These are phyloP conservation scores for Laticauda laticaudata DNA, from an alignment of 2,113 vertebrate species.

Conservation along the genomic window DNA sequence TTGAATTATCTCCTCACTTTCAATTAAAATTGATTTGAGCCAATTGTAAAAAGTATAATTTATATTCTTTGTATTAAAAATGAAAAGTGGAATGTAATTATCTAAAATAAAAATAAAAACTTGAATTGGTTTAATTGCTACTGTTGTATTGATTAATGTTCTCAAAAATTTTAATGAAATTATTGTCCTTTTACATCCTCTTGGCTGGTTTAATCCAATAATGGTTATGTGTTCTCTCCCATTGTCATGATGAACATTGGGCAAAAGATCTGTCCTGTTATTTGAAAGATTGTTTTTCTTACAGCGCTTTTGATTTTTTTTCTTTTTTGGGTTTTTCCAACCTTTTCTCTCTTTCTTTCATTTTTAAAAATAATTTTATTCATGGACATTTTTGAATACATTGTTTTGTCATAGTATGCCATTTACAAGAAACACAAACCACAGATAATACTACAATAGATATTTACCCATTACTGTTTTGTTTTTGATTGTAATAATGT, in stretches of 20 bases:
- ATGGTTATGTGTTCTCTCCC: not conserved
- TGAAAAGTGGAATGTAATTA: not conserved
- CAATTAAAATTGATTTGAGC: not conserved
- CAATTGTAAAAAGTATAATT: not conserved
- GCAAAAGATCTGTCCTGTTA: not conserved
- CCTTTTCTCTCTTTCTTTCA: too few relatives aligned
- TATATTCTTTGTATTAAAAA: not conserved
- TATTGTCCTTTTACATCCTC: not conserved
- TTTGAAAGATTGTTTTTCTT: not conserved
- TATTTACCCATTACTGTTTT: not conserved
- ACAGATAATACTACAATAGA: too few relatives aligned
- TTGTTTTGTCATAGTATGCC: too few relatives aligned
- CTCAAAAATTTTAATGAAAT: not conserved
- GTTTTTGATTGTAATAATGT: not conserved
- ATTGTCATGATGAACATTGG: not conserved
- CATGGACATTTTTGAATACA: too few relatives aligned
- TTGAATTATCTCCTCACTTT: not conserved
- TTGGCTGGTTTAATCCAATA: not conserved
- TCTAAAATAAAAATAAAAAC: not conserved
- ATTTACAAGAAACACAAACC: too few relatives aligned
- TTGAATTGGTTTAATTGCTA: not conserved
- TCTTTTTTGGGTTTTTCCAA: not conserved
- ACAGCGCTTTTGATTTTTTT: not conserved
- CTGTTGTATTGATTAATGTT: not conserved
- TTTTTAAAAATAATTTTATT: too few relatives aligned